Conservation (phyloP, 2,113 vertebrate genomes). For the Rattus rattus region DNA sequence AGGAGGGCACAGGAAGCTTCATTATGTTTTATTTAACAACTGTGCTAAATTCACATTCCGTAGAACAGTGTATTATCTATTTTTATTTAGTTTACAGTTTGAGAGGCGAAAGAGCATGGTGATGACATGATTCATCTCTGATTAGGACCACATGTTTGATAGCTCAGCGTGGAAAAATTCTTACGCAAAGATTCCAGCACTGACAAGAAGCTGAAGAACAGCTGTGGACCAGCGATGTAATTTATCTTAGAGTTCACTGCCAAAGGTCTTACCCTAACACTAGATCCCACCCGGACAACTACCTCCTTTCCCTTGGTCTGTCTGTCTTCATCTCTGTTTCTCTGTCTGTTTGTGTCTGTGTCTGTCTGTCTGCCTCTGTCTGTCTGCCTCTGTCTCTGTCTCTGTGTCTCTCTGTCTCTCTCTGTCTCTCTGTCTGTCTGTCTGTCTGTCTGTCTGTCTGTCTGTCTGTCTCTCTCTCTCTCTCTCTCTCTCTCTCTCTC, state of each 20-base stretch:
- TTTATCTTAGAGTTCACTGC: neutral
- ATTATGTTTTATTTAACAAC: neutral
- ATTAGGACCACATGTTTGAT: neutral
- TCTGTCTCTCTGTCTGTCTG: too few relatives aligned
- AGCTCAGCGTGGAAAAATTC: neutral
- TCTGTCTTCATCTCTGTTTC: too few relatives aligned
- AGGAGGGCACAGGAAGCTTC: neutral
- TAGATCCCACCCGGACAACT: too few relatives aligned
- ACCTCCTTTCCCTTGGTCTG: neutral
- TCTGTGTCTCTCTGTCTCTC: too few relatives aligned
- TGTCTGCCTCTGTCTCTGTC: too few relatives aligned
- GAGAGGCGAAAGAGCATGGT: neutral
- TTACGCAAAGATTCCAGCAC: neutral
- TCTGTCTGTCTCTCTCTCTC: too few relatives aligned
- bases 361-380: too few relatives aligned
- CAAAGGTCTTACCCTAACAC: neutral
- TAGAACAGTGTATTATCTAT: neutral
- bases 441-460: too few relatives aligned
- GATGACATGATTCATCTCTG: neutral
- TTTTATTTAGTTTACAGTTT: neutral
- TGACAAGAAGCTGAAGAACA: neutral
- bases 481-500: too few relatives aligned
- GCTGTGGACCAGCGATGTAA: neutral
- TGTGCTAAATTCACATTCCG: neutral
- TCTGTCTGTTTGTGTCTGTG: too few relatives aligned